Evolutionary conservation across 2,888 invertebrate species (phyloP).

Genomic region (Gibbula magus): DNA sequence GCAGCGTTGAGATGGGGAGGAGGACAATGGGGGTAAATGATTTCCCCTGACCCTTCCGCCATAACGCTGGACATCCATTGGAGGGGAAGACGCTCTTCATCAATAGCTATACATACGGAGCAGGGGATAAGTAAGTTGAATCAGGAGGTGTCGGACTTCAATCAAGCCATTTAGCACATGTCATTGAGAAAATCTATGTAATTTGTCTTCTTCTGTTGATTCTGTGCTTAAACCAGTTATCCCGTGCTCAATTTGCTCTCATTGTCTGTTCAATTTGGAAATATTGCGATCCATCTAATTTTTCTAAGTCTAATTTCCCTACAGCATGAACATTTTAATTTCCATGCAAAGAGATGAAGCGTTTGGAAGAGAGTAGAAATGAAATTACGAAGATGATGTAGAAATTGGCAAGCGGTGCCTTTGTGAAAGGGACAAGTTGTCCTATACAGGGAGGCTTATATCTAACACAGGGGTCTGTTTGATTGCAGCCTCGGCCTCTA

Average conservation of each 20-base stretch:
- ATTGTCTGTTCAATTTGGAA: background rate
- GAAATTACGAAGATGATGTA: background rate
- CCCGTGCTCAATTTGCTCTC: background rate
- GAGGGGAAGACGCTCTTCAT: too few species aligned
- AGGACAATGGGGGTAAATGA: background rate
- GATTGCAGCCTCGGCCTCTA: background rate
- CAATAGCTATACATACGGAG: too few species aligned
- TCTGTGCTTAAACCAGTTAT: background rate
- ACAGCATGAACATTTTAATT: background rate
- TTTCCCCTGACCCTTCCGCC: background rate
- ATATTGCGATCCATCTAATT: background rate
- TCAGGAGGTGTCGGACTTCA: background rate
- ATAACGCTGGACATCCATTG: too few species aligned
- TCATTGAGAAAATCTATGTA: conserved; percentile 9
- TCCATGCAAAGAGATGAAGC: background rate
- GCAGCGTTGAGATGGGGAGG: background rate
- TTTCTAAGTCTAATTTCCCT: conserved; percentile 5
- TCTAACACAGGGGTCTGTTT: background rate
- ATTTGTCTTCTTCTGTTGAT: background rate
- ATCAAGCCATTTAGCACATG: background rate
- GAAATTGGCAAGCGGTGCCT: background rate
- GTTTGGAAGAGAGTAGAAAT: background rate
- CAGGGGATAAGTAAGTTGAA: background rate
- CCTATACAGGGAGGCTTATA: background rate
- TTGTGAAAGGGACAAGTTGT: background rate